These are phyloP conservation scores for Manis javanica DNA, from an alignment of 2,797 vertebrate species.

Conservation along the genomic window DNA sequence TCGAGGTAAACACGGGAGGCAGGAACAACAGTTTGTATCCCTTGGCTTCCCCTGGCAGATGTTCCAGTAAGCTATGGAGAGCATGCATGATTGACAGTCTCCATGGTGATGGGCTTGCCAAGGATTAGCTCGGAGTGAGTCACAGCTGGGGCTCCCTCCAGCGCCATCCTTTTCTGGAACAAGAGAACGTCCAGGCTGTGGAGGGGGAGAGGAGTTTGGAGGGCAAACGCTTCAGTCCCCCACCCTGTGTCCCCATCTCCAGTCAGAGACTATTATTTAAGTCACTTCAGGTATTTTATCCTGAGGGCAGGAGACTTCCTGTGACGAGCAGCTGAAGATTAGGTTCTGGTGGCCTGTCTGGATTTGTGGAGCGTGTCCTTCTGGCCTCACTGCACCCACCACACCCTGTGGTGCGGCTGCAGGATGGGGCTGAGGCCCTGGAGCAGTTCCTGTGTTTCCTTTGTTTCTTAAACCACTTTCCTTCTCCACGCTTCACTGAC, in stretches of 20 bases:
- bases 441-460: not conserved
- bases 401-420: not conserved
- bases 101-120: constrained; percentile 85
- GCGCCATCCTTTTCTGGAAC: constrained; percentile 59
- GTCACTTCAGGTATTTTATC: constrained; percentile 25
- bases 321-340: not conserved
- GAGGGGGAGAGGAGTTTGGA: constrained; percentile 33
- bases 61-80: constrained; percentile 80
- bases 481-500: not conserved
- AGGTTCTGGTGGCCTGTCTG: constrained; percentile 51
- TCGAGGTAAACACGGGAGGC: not conserved
- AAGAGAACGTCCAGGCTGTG: constrained; percentile 32
- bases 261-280: not conserved
- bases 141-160: constrained; percentile 66
- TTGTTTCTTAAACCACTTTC: constrained; percentile 6
- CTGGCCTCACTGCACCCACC: not conserved
- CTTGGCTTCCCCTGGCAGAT: constrained; percentile 66
- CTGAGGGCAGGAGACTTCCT: not conserved
- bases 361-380: constrained; percentile 60
- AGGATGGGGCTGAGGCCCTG: not conserved
- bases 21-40: not conserved
- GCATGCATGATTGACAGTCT: constrained; percentile 85
- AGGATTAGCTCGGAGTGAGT: constrained; percentile 84
- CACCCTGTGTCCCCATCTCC: not conserved
- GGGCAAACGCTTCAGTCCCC: not conserved